phyloP scores from a whole-genome alignment of 2,888 invertebrate genomes.

The Macaria liturata region DNA sequence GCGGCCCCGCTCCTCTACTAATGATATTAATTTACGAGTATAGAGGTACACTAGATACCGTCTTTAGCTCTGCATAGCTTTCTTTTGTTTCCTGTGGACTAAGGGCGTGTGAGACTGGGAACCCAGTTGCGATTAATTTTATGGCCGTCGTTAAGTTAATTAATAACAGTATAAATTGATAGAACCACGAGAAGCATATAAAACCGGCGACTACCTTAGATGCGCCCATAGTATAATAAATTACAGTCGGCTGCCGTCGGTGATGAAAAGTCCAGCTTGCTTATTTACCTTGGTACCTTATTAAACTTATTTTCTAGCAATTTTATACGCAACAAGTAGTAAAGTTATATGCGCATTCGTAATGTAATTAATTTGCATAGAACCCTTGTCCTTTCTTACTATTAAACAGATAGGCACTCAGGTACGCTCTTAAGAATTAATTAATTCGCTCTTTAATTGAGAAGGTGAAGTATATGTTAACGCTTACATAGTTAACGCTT shows the following conservation, averaged over 20 bases:
- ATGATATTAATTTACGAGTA: conserved; percentile 7
- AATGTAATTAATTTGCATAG: too few species aligned
- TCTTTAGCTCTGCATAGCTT: conserved; percentile 3
- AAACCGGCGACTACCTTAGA: background rate
- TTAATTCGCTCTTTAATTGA: too few species aligned
- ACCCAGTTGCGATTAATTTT: conserved; percentile 12
- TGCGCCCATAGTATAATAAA: conserved; percentile 1
- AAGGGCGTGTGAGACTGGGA: conserved; percentile 15
- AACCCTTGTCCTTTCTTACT: too few species aligned
- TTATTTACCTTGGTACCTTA: too few species aligned
- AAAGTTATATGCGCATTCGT: too few species aligned
- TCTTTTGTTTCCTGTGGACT: conserved; percentile 15
- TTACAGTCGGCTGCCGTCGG: background rate
- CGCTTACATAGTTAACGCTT: too few species aligned
- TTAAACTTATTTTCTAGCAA: too few species aligned
- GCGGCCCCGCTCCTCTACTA: conserved; percentile 5
- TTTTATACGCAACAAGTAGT: too few species aligned
- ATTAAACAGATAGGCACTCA: too few species aligned
- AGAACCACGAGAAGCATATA: background rate
- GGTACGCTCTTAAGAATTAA: too few species aligned
- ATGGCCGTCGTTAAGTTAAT: conserved; percentile 7
- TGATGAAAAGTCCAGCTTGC: too few species aligned
- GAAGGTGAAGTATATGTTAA: too few species aligned
- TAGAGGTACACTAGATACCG: background rate
- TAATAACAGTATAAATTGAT: conserved; percentile 2